Base-by-base conservation (phyloP, 2,888 invertebrate species). In the Osmoderma eremita region DNA sequence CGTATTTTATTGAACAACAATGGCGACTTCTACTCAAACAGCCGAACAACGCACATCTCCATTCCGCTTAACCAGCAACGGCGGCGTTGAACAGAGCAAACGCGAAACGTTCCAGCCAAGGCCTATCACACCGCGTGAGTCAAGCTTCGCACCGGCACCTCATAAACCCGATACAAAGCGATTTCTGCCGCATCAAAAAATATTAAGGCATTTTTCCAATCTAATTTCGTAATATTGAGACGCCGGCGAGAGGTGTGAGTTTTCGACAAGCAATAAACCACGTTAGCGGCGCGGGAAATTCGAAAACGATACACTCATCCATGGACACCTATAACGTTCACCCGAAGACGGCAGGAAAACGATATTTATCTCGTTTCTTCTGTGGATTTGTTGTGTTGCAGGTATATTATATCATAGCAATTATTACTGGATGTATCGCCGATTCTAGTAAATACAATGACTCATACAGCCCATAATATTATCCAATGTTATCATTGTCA, bases 11-110 rank as follows among this genome's bases (percentile, higher is more conserved):
- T 75, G 74, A 78, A 80, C 81, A 82, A 82, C 81, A 82, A 82
- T 82, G 82, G 81, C 82, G 82, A 80, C 82, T 75, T 76, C 74
- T 74, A 74, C 76, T 78, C 75, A 78, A 80, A 80, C 80, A 78
- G 78, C 75, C 76, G 79, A 80, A 81, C 80, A 78, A 79, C 80
- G 80, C 78, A 80, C 78, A 77, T 77, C 70, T 74, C 74, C 74
- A 74, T 76, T 78, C 76, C 77, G 71, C 64, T 65, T 69, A 69
- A 71, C 70, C 69, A 75, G 76, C 78, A 74, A 75, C 77, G 75
- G 76, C 77, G 77, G 75, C 75, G 72, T 73, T 73, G 67, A 62
- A 77, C 78, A 74, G 79, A 79, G 79, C 79, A 78, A 79, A 79
- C 79, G 78, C 78, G 74, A 75, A 71, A 68, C 69, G 73, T 75